Base-by-base conservation (phyloP, 35 echinoderm and acorn worm species). In the Anneissia japonica region DNA sequence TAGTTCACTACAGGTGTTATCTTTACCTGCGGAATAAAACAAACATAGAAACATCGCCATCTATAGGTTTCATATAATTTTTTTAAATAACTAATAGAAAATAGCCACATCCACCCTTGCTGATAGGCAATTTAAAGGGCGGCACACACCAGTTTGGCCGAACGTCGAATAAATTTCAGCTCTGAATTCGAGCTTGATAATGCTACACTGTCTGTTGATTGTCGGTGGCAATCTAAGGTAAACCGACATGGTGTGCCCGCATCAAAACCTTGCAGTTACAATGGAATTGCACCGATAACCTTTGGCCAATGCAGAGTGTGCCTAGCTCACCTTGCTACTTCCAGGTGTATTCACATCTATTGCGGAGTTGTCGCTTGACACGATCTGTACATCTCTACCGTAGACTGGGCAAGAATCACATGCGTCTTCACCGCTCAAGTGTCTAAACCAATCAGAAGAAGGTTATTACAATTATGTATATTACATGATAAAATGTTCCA, bases 1-100 rank as follows among this genome's bases (percentile, higher is more conserved):
- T 97, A 97, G 38, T 97, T 97, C 31, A 93, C 91, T 21, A 97
- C 95, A 75, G 95, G 95, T 37, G 95, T 93, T 40, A 89, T 93
- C 72, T 93, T 97, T 0, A 97, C 94, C 94, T 97, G 73, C 4
- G 3, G 9, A 82, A 40, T 16, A 38, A 39, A 56, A 84, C 10
- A 81, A 29, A 36, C 21, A n/a, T 35, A 38, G 14, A 46, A 88
- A 85, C 36, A 17, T 36, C 5, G 32, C 34, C 36, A 85, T n/a
- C 32, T 35, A 2, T 4, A 32, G 30, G 19, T 13, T 12, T 28
- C 30, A 10, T 77, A 12, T 77, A 32, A 12, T 13, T 28, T 77
- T 28, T 30, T 28, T 21, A 32, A 13, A 77, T 72, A 72, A 72
- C 14, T 16, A 28, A 16, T 28, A 72, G 14, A 16, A 14, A 14